Base-by-base conservation (phyloP, 1,140 invertebrate genomes). In the Eufriesea mexicana region DNA sequence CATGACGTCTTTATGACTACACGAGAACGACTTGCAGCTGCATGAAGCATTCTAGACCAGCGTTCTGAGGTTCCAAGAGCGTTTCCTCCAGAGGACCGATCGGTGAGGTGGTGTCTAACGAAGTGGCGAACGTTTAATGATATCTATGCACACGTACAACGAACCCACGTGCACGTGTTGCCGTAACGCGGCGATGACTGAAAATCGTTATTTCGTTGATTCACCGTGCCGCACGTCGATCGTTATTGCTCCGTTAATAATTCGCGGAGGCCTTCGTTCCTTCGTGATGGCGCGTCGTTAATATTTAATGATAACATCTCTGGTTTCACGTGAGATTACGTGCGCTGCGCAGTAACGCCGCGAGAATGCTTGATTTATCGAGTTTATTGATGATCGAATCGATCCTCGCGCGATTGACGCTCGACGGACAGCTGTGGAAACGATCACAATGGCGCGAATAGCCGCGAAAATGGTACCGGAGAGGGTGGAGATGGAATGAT, bases 151-250 rank as follows among this genome's bases (percentile, higher is more conserved):
- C 62, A 89, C 70, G 75, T 83, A 81, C 78, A 77, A 91, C 75
- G 79, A 88, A 84, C 70, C 85, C 87, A 90, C 84, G 84, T 84
- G 88, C 86, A 89, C 89, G 84, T 84, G 86, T 87, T 88, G 71
- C 71, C 66, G 57, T 84, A 86, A 86, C 82, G 67, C 78, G 72
- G 51, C 80, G 85, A 90, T 91, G 90, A 92, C 89, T 92, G 89
- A 89, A 92, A 92, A 92, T 92, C 92, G 91, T 92, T 92, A 92
- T 90, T 89, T 89, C 78, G 77, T 91, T 89, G 88, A 90, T 91
- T 84, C 83, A 88, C 71, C 75, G 81, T 86, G 66, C 89, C 59
- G 79, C 64, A 84, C 86, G 82, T 89, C 87, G 85, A 83, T 85
- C 82, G 77, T 87, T 90, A 89, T 89, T 86, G 79, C 72, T 80